Conservation (phyloP, 1,140 invertebrate genomes). For the Drosophila pandora region DNA sequence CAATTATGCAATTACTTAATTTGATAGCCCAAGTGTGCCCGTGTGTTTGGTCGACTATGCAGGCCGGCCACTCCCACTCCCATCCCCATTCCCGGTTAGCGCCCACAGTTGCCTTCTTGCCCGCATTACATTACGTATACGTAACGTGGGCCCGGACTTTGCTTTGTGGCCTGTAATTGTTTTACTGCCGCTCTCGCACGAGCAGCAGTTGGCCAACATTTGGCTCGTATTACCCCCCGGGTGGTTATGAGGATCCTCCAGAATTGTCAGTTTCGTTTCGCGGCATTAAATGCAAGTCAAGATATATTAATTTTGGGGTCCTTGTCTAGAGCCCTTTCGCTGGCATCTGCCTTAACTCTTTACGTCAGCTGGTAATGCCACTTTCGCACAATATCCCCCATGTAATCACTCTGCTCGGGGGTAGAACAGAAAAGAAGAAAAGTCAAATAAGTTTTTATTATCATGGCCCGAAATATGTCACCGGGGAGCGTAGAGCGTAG, state of each 20-base stretch:
- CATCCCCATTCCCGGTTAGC: not conserved
- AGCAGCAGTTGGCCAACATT: conserved; percentile 42
- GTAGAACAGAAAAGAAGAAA: conserved; percentile 13
- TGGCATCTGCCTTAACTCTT: conserved; percentile 6
- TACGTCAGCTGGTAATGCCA: conserved; percentile 16
- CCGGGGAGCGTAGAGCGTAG: conserved; percentile 8
- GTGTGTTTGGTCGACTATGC: conserved; percentile 25
- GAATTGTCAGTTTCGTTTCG: conserved; percentile 24
- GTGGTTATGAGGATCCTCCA: conserved; percentile 25
- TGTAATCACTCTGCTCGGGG: conserved; percentile 37
- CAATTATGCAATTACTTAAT: conserved; percentile 83
- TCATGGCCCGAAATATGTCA: conserved; percentile 74
- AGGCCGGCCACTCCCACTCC: not conserved
- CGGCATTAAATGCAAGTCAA: conserved; percentile 20
- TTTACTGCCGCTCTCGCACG: conserved; percentile 62
- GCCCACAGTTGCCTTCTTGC: not conserved
- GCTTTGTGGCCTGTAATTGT: conserved; percentile 75
- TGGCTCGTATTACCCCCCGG: conserved; percentile 18
- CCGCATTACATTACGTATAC: conserved; percentile 72
- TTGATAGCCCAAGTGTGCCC: conserved; percentile 71
- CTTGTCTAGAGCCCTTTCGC: not conserved
- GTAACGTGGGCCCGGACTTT: conserved; percentile 51
- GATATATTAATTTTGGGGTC: conserved; percentile 19
- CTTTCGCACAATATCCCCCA: conserved; percentile 27
- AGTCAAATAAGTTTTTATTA: conserved; percentile 77